Percentiles rank a stretch among this genome's conserved stretches.
Conservation (phyloP, 30 jellyfish, hydroid and myxozoan genomes). For the Morbakka virulenta region DNA sequence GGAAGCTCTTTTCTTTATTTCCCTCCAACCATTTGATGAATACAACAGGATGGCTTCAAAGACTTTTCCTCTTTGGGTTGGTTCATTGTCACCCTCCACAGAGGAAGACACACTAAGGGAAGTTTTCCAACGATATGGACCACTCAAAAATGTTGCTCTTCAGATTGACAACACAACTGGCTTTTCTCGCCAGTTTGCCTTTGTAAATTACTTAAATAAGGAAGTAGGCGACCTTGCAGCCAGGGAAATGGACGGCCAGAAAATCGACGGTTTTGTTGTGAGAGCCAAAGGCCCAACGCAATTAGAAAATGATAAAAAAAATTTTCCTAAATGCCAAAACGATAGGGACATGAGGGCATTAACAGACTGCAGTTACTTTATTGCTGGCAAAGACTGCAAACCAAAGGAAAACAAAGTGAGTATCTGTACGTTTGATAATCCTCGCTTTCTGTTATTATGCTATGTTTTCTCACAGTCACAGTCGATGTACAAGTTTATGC, state of each 20-base stretch:
- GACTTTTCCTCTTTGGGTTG: neutral
- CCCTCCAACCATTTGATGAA: no score
- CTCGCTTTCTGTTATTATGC: no score
- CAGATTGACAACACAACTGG: neutral
- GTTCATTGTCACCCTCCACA: neutral
- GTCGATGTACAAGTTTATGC: no score
- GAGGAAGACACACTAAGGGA: neutral
- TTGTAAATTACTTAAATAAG: neutral
- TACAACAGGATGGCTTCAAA: neutral
- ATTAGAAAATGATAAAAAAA: neutral
- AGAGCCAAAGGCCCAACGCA: neutral
- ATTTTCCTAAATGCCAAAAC: neutral
- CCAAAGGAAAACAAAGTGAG: neutral
- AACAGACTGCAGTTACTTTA: neutral
- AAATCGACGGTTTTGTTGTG: neutral
- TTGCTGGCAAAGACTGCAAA: neutral
- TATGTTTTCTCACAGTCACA: no score
- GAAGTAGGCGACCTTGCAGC: neutral
- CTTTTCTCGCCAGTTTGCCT: neutral
- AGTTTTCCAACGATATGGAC: neutral
- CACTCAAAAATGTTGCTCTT: neutral
- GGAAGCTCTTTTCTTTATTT: no score
- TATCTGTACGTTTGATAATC: neutral
- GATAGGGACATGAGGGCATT: neutral
- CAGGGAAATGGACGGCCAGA: neutral